Evolutionary conservation across 2,113 vertebrate species (phyloP).

Genomic region (Ceyx cyanopectus): DNA sequence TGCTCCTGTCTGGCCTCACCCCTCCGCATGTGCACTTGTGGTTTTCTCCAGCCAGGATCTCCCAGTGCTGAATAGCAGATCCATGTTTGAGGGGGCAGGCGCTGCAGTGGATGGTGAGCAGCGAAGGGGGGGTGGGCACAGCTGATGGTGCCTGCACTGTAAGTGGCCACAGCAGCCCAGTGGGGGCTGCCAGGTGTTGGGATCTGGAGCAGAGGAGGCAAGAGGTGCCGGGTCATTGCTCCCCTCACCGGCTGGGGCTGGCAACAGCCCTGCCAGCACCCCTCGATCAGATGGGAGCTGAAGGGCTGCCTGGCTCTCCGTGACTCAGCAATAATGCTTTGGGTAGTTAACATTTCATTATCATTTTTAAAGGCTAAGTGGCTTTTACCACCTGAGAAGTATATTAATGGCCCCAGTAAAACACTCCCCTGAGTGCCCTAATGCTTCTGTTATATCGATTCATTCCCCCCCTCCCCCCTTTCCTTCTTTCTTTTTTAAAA

Average conservation of each 20-base stretch:
- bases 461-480: slow-evolving; percentile 60
- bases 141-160: rapidly evolving
- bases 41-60: rapidly evolving
- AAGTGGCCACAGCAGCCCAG: rapidly evolving
- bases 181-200: neutral
- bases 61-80: rapidly evolving
- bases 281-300: neutral
- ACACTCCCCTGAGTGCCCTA: slow-evolving; percentile 73
- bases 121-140: neutral
- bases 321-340: slow-evolving; percentile 76
- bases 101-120: rapidly evolving
- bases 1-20: neutral
- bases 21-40: rapidly evolving
- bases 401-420: slow-evolving; percentile 74
- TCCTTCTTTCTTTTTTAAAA: slow-evolving; percentile 61
- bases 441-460: slow-evolving; percentile 78
- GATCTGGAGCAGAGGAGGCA: rapidly evolving
- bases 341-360: slow-evolving; percentile 77
- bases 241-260: neutral
- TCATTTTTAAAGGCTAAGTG: slow-evolving; percentile 77
- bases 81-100: rapidly evolving
- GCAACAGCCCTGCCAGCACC: neutral
- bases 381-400: slow-evolving; percentile 76
- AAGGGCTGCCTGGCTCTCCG: slow-evolving; percentile 33
- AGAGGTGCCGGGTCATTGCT: rapidly evolving